A percentile compares a stretch with the other conserved stretches of the same genome.
Conservation (phyloP, 2,113 vertebrate genomes). For the Microcebus ravelobensis region DNA sequence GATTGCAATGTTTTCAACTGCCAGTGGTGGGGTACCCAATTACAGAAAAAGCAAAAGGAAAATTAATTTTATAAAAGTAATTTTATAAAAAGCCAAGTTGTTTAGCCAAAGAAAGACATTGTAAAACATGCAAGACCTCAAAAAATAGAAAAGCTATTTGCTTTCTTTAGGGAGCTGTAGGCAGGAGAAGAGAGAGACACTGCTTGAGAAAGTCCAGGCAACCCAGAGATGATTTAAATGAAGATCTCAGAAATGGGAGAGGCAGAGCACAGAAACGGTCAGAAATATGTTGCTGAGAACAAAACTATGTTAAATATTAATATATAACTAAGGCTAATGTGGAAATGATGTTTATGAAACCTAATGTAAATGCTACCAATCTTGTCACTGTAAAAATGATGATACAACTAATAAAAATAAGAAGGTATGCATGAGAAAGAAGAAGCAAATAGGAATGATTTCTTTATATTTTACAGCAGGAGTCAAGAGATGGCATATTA, state of each 20-base stretch:
- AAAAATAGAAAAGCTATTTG: not conserved
- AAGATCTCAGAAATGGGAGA: not conserved
- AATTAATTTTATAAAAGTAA: not conserved
- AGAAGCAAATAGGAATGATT: not conserved
- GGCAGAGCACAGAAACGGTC: not conserved
- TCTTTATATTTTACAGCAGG: not conserved
- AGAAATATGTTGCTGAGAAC: not conserved
- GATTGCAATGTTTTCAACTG: not conserved
- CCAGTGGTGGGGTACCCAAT: not conserved
- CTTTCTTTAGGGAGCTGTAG: not conserved
- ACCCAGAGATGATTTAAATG: not conserved
- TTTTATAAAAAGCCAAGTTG: not conserved
- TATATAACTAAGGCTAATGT: not conserved
- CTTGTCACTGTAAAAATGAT: not conserved
- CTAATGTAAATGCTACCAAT: not conserved
- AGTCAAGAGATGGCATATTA: not conserved
- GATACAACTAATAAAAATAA: not conserved
- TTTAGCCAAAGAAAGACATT: not conserved
- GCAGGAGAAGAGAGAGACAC: rapidly evolving
- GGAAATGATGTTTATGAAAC: not conserved
- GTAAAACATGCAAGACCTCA: not conserved
- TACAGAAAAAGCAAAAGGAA: not conserved
- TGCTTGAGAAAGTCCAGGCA: not conserved
- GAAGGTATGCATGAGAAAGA: not conserved
- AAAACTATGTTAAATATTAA: not conserved